Conservation (phyloP, 2,113 vertebrate species). For the Isurus oxyrinchus region DNA sequence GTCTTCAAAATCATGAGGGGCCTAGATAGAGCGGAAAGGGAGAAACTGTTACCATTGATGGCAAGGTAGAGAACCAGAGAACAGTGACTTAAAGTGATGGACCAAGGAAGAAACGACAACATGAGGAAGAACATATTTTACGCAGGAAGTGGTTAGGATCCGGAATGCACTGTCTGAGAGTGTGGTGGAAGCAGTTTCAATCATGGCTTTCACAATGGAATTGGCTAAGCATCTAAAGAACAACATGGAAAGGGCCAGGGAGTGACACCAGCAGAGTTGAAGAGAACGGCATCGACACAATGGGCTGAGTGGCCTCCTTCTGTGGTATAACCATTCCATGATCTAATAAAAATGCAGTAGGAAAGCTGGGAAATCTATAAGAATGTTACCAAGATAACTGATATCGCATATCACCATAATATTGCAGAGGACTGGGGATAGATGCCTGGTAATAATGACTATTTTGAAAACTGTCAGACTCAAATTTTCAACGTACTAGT, state of each 20-base stretch:
- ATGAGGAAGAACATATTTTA: background rate
- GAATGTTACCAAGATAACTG: background rate
- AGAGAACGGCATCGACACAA: background rate
- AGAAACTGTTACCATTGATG: background rate
- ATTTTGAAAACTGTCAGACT: background rate
- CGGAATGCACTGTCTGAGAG: background rate
- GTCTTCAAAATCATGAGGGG: background rate
- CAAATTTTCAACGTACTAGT: background rate
- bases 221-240: background rate
- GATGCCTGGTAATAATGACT: background rate
- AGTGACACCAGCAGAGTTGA: background rate
- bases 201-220: background rate
- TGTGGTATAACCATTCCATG: background rate
- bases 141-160: background rate
- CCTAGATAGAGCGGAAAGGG: background rate
- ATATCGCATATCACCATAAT: background rate
- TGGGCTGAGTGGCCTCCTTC: background rate
- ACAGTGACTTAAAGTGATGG: background rate
- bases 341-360: background rate
- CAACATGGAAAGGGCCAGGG: too few species aligned
- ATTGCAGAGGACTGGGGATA: background rate
- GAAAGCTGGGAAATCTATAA: background rate
- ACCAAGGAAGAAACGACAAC: background rate
- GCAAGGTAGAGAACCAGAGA: background rate
- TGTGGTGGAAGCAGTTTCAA: background rate